Evolutionary conservation across 1,140 invertebrate species (phyloP).

Genomic region (Papilio polyxenes): DNA sequence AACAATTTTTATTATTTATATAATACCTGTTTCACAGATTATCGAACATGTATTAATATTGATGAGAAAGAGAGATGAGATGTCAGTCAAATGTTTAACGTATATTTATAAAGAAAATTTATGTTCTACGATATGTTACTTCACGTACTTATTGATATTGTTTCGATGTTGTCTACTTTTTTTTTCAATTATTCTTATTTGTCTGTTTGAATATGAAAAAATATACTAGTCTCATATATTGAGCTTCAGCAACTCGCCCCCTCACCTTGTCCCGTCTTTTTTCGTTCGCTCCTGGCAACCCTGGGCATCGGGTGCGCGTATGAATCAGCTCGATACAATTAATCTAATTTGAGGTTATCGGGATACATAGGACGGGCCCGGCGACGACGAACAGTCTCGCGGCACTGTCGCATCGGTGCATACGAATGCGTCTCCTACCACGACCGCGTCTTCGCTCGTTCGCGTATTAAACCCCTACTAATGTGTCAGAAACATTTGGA

Average conservation of each 20-base stretch:
- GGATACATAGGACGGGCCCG: conserved; percentile 64
- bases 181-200: neutral
- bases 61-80: too few relatives aligned
- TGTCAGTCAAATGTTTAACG: too few relatives aligned
- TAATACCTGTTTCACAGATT: too few relatives aligned
- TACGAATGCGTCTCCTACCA: conserved; percentile 37
- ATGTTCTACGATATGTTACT: too few relatives aligned
- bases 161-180: neutral
- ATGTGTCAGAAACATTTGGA: conserved; percentile 10
- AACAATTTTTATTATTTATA: too few relatives aligned
- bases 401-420: conserved; percentile 58
- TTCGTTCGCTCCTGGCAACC: conserved; percentile 28
- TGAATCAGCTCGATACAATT: conserved; percentile 79
- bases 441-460: conserved; percentile 27
- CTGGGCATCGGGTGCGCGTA: conserved; percentile 54
- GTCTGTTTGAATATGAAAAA: neutral
- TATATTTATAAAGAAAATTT: too few relatives aligned
- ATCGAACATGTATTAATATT: too few relatives aligned
- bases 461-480: conserved; percentile 24
- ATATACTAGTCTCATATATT: neutral
- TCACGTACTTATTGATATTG: neutral
- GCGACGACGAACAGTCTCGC: conserved; percentile 77
- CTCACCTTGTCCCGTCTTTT: conserved; percentile 36
- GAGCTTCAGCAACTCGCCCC: conserved; percentile 16
- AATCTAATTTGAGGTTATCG: conserved; percentile 80